Conservation (phyloP, 2,113 vertebrate species). For the Taxidea taxus region DNA sequence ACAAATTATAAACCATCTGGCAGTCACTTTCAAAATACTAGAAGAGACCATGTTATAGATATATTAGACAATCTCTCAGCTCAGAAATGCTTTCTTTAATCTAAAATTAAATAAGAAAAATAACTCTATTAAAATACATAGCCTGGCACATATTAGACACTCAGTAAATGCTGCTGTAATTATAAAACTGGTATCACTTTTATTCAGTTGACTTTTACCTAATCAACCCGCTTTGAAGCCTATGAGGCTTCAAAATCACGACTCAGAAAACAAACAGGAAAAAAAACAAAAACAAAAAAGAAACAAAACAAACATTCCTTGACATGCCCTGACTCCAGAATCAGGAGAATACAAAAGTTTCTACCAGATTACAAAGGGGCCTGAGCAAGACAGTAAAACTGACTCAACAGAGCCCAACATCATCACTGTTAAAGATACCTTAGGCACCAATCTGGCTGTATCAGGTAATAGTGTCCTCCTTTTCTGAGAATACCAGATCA, state of each 20-base stretch:
- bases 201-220: conserved; percentile 14
- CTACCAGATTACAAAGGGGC: background rate
- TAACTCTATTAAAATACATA: background rate
- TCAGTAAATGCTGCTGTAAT: background rate
- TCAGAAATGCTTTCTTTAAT: conserved; percentile 18
- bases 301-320: background rate
- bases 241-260: background rate
- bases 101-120: conserved; percentile 36
- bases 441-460: background rate
- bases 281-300: background rate
- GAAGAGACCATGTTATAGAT: background rate
- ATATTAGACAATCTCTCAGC: background rate
- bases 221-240: background rate
- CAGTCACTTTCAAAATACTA: background rate
- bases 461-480: background rate
- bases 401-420: background rate
- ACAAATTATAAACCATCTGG: background rate
- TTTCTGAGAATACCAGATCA: background rate
- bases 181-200: background rate
- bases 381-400: background rate
- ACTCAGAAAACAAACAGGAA: background rate
- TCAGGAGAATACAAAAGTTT: background rate
- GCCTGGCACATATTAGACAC: background rate
- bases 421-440: background rate
- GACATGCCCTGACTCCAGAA: background rate